Conservation (phyloP, 1,140 invertebrate species). For the Bicyclus anynana region DNA sequence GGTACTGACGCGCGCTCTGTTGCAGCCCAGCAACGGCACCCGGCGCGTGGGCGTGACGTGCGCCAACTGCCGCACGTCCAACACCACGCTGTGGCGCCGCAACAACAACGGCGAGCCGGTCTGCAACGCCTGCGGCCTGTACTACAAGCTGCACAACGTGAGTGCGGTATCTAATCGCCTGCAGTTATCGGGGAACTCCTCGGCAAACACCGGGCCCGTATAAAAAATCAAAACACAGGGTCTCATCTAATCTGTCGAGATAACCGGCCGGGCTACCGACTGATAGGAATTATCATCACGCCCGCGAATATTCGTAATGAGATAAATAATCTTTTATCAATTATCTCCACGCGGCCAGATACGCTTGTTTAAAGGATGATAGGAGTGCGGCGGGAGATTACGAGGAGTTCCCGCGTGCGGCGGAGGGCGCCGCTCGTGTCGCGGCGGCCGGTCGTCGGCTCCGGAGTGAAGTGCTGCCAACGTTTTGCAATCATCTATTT, state of each 20-base stretch:
- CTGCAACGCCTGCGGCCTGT: slow-evolving; percentile 94
- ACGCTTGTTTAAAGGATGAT: slow-evolving; percentile 75
- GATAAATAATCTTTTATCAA: slow-evolving; percentile 77
- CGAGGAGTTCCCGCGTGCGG: slow-evolving; percentile 60
- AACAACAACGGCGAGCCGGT: slow-evolving; percentile 94
- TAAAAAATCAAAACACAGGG: slow-evolving; percentile 76
- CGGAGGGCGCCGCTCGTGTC: slow-evolving; percentile 8
- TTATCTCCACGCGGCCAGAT: slow-evolving; percentile 71
- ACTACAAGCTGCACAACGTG: slow-evolving; percentile 93
- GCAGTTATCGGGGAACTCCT: slow-evolving; percentile 74
- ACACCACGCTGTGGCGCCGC: slow-evolving; percentile 91
- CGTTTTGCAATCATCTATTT: too few relatives aligned
- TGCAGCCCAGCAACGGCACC: slow-evolving; percentile 81
- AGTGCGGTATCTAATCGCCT: slow-evolving; percentile 74
- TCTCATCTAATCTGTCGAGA: slow-evolving; percentile 75
- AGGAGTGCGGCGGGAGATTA: slow-evolving; percentile 62
- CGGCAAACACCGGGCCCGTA: slow-evolving; percentile 69
- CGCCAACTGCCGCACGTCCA: slow-evolving; percentile 91
- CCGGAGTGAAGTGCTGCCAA: too few relatives aligned
- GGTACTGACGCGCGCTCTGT: neutral
- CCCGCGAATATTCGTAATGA: slow-evolving; percentile 76
- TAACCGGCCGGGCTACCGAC: slow-evolving; percentile 73
- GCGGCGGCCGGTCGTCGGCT: neutral
- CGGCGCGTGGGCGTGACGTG: slow-evolving; percentile 88
- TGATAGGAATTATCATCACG: slow-evolving; percentile 75